Conservation (phyloP, 2,797 vertebrate genomes). For the Cebuella pygmaea region DNA sequence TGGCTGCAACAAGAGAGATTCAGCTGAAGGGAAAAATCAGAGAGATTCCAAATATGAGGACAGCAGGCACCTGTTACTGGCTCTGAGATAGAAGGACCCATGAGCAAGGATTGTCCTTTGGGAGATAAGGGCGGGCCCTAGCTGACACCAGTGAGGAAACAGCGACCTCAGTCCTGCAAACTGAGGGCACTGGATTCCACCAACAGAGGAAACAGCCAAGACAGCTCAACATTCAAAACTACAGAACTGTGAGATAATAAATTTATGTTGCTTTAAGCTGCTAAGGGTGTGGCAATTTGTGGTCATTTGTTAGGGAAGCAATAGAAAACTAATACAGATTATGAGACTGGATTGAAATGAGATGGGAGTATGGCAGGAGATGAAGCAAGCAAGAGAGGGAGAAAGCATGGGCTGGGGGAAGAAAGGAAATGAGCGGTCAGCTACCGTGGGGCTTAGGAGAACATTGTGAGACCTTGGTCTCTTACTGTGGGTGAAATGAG, state of each 20-base stretch:
- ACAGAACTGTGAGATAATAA: not conserved
- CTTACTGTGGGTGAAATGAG: not conserved
- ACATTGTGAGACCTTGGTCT: not conserved
- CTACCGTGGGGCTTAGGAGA: not conserved
- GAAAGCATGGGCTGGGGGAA: not conserved
- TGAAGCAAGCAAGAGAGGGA: not conserved
- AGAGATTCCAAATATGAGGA: not conserved
- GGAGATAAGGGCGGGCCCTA: not conserved
- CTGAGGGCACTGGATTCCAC: not conserved
- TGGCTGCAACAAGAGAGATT: not conserved
- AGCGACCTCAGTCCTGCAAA: not conserved
- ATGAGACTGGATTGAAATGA: not conserved
- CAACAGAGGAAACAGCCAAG: not conserved
- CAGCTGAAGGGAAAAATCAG: not conserved
- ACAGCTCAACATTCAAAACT: not conserved
- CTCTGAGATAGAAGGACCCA: not conserved
- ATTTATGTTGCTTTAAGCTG: conserved; percentile 11
- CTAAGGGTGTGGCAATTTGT: not conserved
- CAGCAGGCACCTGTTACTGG: not conserved
- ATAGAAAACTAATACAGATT: not conserved
- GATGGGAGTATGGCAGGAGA: not conserved
- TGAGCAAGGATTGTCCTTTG: not conserved
- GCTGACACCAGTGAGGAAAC: not conserved
- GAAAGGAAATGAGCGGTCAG: not conserved
- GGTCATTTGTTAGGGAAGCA: not conserved